Evolutionary conservation across 2,113 vertebrate genomes (phyloP).

Genomic region (Suricata suricatta): DNA sequence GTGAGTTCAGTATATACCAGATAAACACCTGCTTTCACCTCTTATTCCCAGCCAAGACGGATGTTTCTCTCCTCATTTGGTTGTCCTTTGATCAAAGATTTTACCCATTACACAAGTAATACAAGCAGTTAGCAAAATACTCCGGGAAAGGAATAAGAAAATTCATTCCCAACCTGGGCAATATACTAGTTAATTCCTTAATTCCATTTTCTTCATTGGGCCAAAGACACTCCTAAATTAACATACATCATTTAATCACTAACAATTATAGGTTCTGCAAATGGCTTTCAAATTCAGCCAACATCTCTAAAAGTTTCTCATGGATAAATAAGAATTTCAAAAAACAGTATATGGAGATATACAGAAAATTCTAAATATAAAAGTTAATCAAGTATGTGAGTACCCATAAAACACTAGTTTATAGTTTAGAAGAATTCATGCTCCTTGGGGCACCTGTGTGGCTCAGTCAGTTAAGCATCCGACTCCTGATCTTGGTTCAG

Average conservation of each 20-base stretch:
- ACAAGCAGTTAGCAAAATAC: background rate
- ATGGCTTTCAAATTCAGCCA: background rate
- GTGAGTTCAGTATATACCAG: background rate
- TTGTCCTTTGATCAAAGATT: background rate
- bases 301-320: background rate
- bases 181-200: background rate
- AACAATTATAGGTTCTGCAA: background rate
- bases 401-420: background rate
- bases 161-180: background rate
- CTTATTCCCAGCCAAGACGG: background rate
- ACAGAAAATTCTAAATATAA: background rate
- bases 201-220: background rate
- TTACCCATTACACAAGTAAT: background rate
- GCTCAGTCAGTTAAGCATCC: no score
- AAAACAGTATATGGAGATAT: background rate
- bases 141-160: slow-evolving; percentile 2
- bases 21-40: background rate
- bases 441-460: background rate
- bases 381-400: background rate
- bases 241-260: background rate
- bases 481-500: no score
- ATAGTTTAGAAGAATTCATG: background rate
- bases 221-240: background rate
- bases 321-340: background rate
- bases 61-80: background rate